Evolutionary conservation across 2,797 vertebrate species (phyloP).

Genomic region (Peromyscus attwateri): DNA sequence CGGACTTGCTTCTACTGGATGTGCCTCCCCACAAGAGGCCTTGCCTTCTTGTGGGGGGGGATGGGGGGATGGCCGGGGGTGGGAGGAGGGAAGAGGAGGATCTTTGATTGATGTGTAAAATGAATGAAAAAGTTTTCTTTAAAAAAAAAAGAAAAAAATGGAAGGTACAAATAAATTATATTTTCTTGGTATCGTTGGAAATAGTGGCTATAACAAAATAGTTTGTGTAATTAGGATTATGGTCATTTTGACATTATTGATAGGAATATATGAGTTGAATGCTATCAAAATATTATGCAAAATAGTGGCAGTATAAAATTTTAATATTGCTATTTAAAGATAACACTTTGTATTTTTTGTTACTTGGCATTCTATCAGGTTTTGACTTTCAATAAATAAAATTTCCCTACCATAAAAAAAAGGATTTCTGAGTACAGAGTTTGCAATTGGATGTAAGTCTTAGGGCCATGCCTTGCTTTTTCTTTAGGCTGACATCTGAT

Average conservation of each 20-base stretch:
- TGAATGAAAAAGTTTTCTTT: no score
- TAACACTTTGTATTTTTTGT: not conserved
- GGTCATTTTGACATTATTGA: not conserved
- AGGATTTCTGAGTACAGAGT: not conserved
- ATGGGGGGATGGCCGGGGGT: no score
- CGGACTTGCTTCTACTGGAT: no score
- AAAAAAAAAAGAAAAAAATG: not conserved
- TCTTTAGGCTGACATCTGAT: not conserved
- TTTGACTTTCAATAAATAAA: not conserved
- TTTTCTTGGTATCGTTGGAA: not conserved
- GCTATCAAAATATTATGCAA: not conserved
- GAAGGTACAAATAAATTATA: not conserved
- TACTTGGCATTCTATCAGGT: not conserved
- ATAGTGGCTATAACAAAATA: not conserved
- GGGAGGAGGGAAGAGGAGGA: no score
- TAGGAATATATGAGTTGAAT: not conserved
- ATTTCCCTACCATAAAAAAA: not conserved
- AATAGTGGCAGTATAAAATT: not conserved
- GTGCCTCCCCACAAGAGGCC: no score
- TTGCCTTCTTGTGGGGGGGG: no score
- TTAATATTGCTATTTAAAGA: not conserved
- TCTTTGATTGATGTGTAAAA: no score
- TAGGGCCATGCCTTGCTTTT: not conserved
- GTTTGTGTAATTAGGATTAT: not conserved
- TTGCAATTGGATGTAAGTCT: not conserved